Evolutionary conservation across 2,113 vertebrate genomes (phyloP).

Genomic region (Galeopterus variegatus): DNA sequence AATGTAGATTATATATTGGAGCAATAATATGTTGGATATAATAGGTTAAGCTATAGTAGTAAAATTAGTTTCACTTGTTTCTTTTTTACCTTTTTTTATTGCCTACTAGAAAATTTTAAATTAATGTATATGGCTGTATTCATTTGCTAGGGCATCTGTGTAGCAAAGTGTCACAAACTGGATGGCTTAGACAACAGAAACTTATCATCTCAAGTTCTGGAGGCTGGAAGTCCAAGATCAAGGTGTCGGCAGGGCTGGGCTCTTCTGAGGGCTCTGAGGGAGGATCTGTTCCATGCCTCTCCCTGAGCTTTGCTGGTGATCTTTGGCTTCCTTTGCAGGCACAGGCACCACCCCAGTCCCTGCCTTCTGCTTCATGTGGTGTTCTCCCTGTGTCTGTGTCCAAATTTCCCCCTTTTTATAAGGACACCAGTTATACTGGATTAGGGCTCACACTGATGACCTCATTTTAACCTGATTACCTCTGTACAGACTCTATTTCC

Average conservation of each 20-base stretch:
- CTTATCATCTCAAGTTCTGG: rapidly evolving
- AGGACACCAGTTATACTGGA: not conserved
- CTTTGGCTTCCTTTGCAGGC: rapidly evolving
- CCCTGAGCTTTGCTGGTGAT: too few species aligned
- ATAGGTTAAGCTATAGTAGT: not conserved
- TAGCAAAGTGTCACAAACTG: rapidly evolving
- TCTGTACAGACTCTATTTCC: not conserved
- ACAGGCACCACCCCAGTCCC: too few species aligned
- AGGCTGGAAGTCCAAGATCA: not conserved
- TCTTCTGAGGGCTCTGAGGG: not conserved
- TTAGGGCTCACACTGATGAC: not conserved
- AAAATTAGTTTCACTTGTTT: not conserved
- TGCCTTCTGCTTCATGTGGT: not conserved
- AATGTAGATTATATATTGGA: not conserved
- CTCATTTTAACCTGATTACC: not conserved
- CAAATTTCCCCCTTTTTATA: too few species aligned
- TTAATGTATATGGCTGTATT: not conserved
- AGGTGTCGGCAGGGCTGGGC: not conserved
- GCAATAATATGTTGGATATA: rapidly evolving
- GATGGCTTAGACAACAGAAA: not conserved
- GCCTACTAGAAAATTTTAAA: not conserved
- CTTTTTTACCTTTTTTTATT: too few species aligned
- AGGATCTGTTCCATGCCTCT: too few species aligned
- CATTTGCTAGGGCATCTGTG: not conserved
- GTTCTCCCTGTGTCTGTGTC: too few species aligned